These are phyloP conservation scores for Exephanes ischioxanthus DNA, from an alignment of 2,888 invertebrate species.

Conservation along the genomic window DNA sequence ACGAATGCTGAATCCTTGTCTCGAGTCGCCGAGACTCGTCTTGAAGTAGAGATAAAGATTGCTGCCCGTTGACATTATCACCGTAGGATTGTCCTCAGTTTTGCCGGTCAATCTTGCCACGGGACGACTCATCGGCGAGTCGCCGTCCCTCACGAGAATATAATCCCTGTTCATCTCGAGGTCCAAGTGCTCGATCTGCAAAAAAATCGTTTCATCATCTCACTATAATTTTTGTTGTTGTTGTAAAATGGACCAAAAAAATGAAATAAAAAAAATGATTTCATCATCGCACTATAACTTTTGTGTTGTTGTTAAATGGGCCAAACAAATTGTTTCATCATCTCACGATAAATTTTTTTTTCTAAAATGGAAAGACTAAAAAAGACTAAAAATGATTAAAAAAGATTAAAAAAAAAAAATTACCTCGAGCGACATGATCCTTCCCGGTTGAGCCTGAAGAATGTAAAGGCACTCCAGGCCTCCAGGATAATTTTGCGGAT, in stretches of 20 bases:
- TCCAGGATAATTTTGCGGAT: slow-evolving; percentile 96
- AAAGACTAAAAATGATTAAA: no score
- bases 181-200: slow-evolving; percentile 92
- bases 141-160: slow-evolving; percentile 96
- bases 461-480: slow-evolving; percentile 98
- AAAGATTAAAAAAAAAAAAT: background rate
- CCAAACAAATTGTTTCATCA: background rate
- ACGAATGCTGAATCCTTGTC: slow-evolving; percentile 95
- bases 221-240: slow-evolving; percentile 7
- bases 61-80: slow-evolving; percentile 96
- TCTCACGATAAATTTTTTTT: slow-evolving; percentile 14
- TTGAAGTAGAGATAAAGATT: slow-evolving; percentile 96
- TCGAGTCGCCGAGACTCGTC: slow-evolving; percentile 95
- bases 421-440: slow-evolving; percentile 96
- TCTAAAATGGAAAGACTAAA: no score
- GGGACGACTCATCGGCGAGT: slow-evolving; percentile 93
- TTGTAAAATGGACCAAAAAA: background rate
- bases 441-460: slow-evolving; percentile 95
- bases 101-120: slow-evolving; percentile 94
- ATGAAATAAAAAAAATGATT: slow-evolving; percentile 27
- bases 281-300: slow-evolving; percentile 14
- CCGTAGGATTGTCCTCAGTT: slow-evolving; percentile 90
- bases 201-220: slow-evolving; percentile 37
- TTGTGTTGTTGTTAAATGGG: background rate
- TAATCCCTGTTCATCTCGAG: slow-evolving; percentile 94